Conservation (phyloP, 2,797 vertebrate genomes). For the Phrynocephalus forsythii region DNA sequence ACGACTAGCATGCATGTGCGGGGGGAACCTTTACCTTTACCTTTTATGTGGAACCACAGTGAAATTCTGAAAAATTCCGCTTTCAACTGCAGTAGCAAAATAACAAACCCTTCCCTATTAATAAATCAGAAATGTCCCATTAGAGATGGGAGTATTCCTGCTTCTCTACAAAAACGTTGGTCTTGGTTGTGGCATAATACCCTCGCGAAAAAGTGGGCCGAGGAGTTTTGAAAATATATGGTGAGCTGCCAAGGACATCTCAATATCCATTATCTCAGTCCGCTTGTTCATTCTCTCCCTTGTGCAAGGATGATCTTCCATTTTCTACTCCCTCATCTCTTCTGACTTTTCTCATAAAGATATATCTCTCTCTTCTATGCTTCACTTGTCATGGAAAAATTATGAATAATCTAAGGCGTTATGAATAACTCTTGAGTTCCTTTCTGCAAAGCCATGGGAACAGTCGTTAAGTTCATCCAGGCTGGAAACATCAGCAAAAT, state of each 20-base stretch:
- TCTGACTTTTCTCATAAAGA: constrained; percentile 1
- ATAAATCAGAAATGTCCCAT: not conserved
- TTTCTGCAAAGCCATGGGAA: constrained; percentile 5
- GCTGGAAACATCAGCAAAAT: constrained; percentile 20
- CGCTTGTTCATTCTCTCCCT: not conserved
- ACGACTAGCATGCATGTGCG: too few species aligned
- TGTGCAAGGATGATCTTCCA: constrained; percentile 4
- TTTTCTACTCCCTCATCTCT: not conserved
- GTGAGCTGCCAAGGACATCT: not conserved
- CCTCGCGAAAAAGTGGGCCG: not conserved
- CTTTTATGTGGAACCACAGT: not conserved
- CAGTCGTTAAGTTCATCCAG: not conserved
- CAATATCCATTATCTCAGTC: constrained; percentile 2
- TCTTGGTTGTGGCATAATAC: not conserved
- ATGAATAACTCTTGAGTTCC: not conserved
- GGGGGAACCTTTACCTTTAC: too few species aligned
- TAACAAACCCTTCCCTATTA: not conserved
- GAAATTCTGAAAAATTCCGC: not conserved
- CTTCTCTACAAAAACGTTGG: not conserved
- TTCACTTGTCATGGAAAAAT: constrained; percentile 29
- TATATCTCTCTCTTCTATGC: constrained; percentile 9
- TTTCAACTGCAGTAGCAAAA: too few species aligned
- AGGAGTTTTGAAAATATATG: not conserved
- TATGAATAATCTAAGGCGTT: constrained; percentile 5
- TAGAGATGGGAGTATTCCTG: not conserved